These are phyloP conservation scores for Nephrotoma appendiculata DNA, from an alignment of 2,888 invertebrate species.

Conservation along the genomic window DNA sequence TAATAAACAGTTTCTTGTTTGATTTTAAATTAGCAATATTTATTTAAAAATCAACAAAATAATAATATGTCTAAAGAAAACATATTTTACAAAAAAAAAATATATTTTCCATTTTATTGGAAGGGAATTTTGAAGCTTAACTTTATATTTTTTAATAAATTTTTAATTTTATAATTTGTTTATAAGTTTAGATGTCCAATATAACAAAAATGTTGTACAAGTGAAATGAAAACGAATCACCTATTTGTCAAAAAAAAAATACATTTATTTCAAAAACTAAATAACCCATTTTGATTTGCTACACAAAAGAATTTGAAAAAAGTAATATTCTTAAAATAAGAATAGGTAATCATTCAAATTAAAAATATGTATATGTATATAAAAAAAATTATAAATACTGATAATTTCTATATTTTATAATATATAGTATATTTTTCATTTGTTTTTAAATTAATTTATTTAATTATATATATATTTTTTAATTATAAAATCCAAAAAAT, in stretches of 20 bases:
- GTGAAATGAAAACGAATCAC: background rate
- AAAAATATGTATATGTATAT: background rate
- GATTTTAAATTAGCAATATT: background rate
- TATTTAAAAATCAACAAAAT: background rate
- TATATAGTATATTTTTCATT: background rate
- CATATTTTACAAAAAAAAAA: background rate
- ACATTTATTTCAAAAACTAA: background rate
- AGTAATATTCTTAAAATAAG: background rate
- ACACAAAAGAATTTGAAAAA: background rate
- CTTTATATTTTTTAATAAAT: background rate
- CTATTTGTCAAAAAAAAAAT: background rate
- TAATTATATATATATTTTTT: background rate
- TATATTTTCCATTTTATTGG: background rate
- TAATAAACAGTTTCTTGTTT: background rate
- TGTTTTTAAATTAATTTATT: background rate
- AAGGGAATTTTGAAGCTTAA: background rate
- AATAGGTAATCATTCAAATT: background rate
- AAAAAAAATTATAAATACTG: background rate
- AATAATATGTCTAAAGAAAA: background rate
- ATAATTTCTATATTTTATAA: background rate
- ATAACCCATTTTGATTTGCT: background rate
- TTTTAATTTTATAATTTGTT: background rate
- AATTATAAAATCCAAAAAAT: background rate
- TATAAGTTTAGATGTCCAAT: background rate
- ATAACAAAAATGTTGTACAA: background rate